These are phyloP conservation scores for Aphidius gifuensis DNA, from an alignment of 1,140 invertebrate genomes.

Conservation along the genomic window DNA sequence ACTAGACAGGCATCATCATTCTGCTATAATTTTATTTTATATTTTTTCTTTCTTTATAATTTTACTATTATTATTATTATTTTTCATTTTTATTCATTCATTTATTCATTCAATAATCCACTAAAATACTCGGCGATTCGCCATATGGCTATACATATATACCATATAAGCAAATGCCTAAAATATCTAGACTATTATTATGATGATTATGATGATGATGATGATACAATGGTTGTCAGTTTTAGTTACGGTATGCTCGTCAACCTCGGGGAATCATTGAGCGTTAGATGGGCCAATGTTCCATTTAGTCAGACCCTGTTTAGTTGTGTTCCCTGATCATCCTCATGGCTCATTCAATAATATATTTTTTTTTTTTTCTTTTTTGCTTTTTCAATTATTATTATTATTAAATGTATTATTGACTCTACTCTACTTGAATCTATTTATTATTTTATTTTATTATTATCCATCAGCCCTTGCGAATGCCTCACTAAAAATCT, in stretches of 20 bases:
- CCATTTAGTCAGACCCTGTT: slow-evolving; percentile 20
- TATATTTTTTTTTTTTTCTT: too few species aligned
- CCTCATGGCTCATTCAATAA: too few species aligned
- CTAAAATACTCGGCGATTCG: slow-evolving; percentile 37
- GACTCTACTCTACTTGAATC: too few species aligned
- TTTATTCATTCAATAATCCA: slow-evolving; percentile 38
- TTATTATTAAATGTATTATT: too few species aligned
- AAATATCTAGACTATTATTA: background rate
- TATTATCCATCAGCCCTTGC: too few species aligned
- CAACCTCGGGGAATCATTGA: slow-evolving; percentile 40
- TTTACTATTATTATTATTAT: slow-evolving; percentile 7
- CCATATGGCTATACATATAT: slow-evolving; percentile 33
- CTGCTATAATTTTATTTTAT: slow-evolving; percentile 7
- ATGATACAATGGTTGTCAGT: slow-evolving; percentile 46
- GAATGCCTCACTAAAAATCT: too few species aligned
- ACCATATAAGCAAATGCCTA: background rate
- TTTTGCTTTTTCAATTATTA: too few species aligned
- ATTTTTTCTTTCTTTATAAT: slow-evolving; percentile 11
- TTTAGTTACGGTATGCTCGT: slow-evolving; percentile 47
- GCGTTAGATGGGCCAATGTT: slow-evolving; percentile 30
- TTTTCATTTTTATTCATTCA: slow-evolving; percentile 7
- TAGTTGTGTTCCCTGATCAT: background rate
- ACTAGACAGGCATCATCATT: slow-evolving; percentile 7
- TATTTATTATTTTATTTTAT: too few species aligned
- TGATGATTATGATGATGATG: slow-evolving; percentile 13